phyloP scores from a whole-genome alignment of 2,113 vertebrate species.

The Herpetotheres cachinnans region DNA sequence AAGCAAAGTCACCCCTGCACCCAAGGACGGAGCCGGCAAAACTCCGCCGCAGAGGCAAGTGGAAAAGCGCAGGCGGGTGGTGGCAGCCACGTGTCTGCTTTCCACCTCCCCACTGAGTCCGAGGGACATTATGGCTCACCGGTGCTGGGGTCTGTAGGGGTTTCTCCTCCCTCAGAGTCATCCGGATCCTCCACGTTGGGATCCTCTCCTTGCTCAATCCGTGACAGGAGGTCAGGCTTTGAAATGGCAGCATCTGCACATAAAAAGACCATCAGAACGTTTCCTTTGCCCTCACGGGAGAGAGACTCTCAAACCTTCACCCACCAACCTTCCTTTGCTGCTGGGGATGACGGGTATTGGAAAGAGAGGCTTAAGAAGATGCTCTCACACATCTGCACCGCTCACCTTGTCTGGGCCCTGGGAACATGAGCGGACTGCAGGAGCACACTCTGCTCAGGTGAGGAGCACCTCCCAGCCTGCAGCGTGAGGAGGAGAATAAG shows the following conservation, averaged over 20 bases:
- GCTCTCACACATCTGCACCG: not conserved
- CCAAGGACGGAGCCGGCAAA: not conserved
- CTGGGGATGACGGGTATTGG: not conserved
- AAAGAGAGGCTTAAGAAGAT: not conserved
- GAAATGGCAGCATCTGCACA: constrained; percentile 39
- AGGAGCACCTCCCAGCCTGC: constrained; percentile 47
- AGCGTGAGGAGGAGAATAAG: constrained; percentile 27
- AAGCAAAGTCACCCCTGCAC: not conserved
- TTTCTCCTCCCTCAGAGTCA: not conserved
- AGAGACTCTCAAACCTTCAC: not conserved
- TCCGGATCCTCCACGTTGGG: not conserved
- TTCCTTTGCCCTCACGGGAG: accelerated
- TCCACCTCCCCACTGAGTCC: accelerated
- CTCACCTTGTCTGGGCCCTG: constrained; percentile 30
- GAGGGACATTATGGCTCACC: not conserved
- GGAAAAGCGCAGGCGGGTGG: not conserved
- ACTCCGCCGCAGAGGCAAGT: not conserved
- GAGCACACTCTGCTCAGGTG: constrained; percentile 38
- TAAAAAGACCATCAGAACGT: not conserved
- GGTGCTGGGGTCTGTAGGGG: not conserved
- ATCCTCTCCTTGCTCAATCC: constrained; percentile 54
- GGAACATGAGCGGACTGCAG: not conserved
- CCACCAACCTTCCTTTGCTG: constrained; percentile 31
- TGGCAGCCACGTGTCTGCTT: not conserved
- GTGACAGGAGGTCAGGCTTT: constrained; percentile 45